Evolutionary conservation across 2,113 vertebrate species (phyloP), one percentile per base, ranked within the genome.

Genomic region (Saguinus midas): DNA sequence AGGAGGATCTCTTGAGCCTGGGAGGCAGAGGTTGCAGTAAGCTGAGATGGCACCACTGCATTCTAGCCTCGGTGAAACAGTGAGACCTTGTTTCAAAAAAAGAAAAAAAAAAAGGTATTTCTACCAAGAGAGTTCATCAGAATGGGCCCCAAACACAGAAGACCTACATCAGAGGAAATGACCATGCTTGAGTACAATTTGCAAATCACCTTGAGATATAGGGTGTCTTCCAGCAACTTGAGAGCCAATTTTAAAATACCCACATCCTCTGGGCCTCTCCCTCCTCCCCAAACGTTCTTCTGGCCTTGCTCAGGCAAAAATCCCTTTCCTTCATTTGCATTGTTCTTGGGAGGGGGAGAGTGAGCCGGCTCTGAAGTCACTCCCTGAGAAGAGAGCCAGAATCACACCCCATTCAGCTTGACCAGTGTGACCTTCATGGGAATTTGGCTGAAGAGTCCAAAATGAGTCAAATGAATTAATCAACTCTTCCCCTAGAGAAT

Each of bases 311-410:
- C 20, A 29, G 68, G 68, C 80, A 87, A 87, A 96, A 94, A n/a
- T 81, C 92, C 84, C 97, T 93, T 43, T 40, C 58, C 58, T 80
- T 97, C 52, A 96, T 97, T 98, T 97, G 96, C 92, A 96, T 98
- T 73, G 29, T 91, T 95, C 83, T 88, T 6, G 8, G 72, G 95
- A 85, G 87, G 70, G 81, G 43, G 40, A 78, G 66, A 73, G 45
- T n/a, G 32, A 75, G 40, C 10, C 0, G 88, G 64, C n/a, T 37
- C 29, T 17, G 79, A 29, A 64, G 85, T 79, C 40, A 12, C 10
- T 83, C 78, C 85, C 32, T 8, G 55, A 90, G 94, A 72, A 85
- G 84, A 57, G 23, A 64, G 48, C 57, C 66, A 58, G 80, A 55
- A 1, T 95, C 72, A 90, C 37, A 66, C 48, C 94, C 57, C 79